These are phyloP conservation scores for Apodemia zela DNA, from an alignment of 2,888 invertebrate species.

Conservation along the genomic window DNA sequence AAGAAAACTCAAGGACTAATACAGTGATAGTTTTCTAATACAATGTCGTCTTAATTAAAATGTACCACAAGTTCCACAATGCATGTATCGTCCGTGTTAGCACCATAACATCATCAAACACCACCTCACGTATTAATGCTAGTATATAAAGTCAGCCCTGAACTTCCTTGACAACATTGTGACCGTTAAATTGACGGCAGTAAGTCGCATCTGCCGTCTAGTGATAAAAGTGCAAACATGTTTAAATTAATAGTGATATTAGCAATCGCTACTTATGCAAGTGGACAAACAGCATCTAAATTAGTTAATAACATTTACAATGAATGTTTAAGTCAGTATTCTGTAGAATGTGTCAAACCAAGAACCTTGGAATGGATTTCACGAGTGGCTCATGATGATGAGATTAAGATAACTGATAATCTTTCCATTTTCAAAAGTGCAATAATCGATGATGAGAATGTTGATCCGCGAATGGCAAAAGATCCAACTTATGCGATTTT, in stretches of 20 bases:
- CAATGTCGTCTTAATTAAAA: slow-evolving; percentile 61
- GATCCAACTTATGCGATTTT: slow-evolving; percentile 82
- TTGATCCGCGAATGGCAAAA: slow-evolving; percentile 73
- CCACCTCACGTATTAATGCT: slow-evolving; percentile 79
- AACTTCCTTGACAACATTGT: slow-evolving; percentile 73
- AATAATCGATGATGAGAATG: slow-evolving; percentile 58
- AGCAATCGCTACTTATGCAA: slow-evolving; percentile 55
- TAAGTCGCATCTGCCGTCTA: slow-evolving; percentile 64
- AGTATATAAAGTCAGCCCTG: slow-evolving; percentile 78
- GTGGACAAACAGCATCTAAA: slow-evolving; percentile 81
- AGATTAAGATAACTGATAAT: slow-evolving; percentile 88
- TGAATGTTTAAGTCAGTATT: slow-evolving; percentile 84
- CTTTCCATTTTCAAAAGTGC: slow-evolving; percentile 85
- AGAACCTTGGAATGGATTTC: slow-evolving; percentile 88
- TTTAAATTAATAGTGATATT: slow-evolving; percentile 66
- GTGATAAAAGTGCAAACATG: slow-evolving; percentile 59
- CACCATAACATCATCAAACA: slow-evolving; percentile 55
- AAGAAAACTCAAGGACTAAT: slow-evolving; percentile 27
- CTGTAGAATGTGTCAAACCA: slow-evolving; percentile 87
- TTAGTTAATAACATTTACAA: slow-evolving; percentile 84
- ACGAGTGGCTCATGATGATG: slow-evolving; percentile 83
- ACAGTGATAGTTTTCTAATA: slow-evolving; percentile 63
- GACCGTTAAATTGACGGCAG: slow-evolving; percentile 63
- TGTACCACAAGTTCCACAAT: slow-evolving; percentile 50
- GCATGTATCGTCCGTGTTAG: slow-evolving; percentile 55